Percentiles rank a stretch among this genome's conserved stretches.
Evolutionary conservation across 2,888 invertebrate genomes (phyloP).

Genomic region (Hydriomena furcata): DNA sequence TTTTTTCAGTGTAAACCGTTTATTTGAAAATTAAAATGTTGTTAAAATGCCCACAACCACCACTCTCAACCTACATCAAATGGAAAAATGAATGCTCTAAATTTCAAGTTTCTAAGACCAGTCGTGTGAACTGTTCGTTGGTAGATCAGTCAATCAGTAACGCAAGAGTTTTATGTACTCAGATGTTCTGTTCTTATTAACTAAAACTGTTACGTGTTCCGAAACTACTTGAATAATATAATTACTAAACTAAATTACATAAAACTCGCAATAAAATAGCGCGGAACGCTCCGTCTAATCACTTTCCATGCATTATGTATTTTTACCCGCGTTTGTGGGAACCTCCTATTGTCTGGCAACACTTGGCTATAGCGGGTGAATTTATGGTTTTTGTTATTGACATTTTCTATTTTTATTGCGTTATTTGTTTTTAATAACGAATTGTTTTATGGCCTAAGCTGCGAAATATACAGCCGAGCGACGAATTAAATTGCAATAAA

Average conservation of each 20-base stretch:
- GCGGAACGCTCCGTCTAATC: conserved; percentile 39
- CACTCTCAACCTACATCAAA: too few species aligned
- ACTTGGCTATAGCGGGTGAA: conserved; percentile 29
- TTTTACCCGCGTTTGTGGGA: conserved; percentile 47
- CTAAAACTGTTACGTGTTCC: conserved; percentile 19
- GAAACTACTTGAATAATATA: conserved; percentile 33
- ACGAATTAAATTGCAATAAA: neutral
- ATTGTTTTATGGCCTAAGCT: conserved; percentile 8
- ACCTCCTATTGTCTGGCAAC: conserved; percentile 45
- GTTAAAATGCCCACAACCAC: too few species aligned
- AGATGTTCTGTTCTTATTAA: conserved; percentile 15
- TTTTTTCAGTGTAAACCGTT: too few species aligned
- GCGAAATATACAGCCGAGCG: neutral
- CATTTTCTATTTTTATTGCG: conserved; percentile 27
- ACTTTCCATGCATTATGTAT: conserved; percentile 45
- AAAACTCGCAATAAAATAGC: conserved; percentile 29
- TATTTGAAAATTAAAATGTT: too few species aligned
- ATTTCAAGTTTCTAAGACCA: too few species aligned
- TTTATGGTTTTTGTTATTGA: conserved; percentile 29
- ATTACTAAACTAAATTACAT: conserved; percentile 36
- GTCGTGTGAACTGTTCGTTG: neutral
- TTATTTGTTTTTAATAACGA: conserved; percentile 20
- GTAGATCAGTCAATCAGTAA: too few species aligned
- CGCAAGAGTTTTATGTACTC: too few species aligned
- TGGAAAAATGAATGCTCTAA: too few species aligned